Percentiles rank a stretch among this genome's conserved stretches.
These are phyloP conservation scores for Oxyura jamaicensis DNA, from an alignment of 2,113 vertebrate species.

Conservation along the genomic window DNA sequence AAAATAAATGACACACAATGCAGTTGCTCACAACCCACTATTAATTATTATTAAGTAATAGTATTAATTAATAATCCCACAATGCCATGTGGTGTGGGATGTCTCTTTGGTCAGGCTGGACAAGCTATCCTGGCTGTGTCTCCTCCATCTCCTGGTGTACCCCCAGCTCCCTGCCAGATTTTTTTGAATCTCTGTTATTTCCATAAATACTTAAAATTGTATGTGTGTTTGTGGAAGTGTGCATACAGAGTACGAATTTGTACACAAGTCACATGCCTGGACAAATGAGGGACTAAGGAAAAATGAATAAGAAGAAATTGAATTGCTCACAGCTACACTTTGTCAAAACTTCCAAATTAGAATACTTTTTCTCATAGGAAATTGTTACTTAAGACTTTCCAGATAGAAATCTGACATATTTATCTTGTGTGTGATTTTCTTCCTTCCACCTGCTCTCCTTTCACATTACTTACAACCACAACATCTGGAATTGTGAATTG, in stretches of 20 bases:
- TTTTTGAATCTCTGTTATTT: background rate
- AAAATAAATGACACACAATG: too few relatives aligned
- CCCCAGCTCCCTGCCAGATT: background rate
- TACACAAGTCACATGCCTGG: background rate
- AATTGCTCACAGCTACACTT: background rate
- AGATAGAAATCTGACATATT: background rate
- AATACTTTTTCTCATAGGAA: background rate
- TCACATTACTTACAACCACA: background rate
- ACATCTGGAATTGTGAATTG: background rate
- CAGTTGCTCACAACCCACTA: too few relatives aligned
- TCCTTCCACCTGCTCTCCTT: conserved; percentile 1
- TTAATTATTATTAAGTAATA: too few relatives aligned
- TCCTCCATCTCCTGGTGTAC: too few relatives aligned
- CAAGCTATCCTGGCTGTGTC: too few relatives aligned
- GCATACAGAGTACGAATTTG: background rate
- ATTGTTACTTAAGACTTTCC: background rate
- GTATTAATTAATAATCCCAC: too few relatives aligned
- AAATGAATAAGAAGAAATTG: background rate
- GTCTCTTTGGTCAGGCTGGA: too few relatives aligned
- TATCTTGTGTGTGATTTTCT: background rate
- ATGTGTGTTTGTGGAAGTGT: background rate
- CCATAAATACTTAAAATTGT: background rate
- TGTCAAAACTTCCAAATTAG: background rate
- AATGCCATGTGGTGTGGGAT: too few relatives aligned
- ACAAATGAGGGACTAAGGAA: background rate